Percentiles rank a stretch among this genome's conserved stretches.
These are phyloP conservation scores for Halictus rubicundus DNA, from an alignment of 1,140 invertebrate species.

Conservation along the genomic window DNA sequence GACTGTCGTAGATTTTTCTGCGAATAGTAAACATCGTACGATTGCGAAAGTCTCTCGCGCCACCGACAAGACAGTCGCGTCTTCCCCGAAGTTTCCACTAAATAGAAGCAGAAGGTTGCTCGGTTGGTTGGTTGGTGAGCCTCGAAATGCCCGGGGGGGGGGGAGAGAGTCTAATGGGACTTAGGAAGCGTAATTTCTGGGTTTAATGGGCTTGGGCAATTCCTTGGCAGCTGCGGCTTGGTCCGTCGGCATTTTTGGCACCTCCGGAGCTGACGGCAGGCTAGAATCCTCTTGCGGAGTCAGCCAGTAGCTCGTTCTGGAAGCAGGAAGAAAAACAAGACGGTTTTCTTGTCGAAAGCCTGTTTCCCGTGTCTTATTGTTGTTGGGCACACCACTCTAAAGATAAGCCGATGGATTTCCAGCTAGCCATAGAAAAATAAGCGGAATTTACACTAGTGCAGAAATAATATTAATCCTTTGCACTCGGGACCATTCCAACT, in stretches of 20 bases:
- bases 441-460: too few species aligned
- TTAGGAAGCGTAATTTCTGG: conserved; percentile 31
- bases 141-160: too few species aligned
- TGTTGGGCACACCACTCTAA: not conserved
- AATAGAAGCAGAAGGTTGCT: not conserved
- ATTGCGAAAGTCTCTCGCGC: too few species aligned
- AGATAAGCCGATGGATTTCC: not conserved
- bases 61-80: too few species aligned
- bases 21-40: conserved; percentile 1
- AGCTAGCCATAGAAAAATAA: too few species aligned
- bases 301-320: conserved; percentile 39
- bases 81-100: not conserved
- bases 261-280: conserved; percentile 50
- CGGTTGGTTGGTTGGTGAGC: not conserved
- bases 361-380: not conserved
- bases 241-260: conserved; percentile 59
- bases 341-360: not conserved
- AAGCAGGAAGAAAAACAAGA: conserved; percentile 6
- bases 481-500: too few species aligned
- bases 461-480: too few species aligned
- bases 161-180: not conserved
- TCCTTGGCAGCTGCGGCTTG: conserved; percentile 49
- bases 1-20: not conserved
- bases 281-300: conserved; percentile 48
- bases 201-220: conserved; percentile 66